These are phyloP conservation scores for Pseudorectes ferrugineus DNA, from an alignment of 2,113 vertebrate genomes.

Conservation along the genomic window DNA sequence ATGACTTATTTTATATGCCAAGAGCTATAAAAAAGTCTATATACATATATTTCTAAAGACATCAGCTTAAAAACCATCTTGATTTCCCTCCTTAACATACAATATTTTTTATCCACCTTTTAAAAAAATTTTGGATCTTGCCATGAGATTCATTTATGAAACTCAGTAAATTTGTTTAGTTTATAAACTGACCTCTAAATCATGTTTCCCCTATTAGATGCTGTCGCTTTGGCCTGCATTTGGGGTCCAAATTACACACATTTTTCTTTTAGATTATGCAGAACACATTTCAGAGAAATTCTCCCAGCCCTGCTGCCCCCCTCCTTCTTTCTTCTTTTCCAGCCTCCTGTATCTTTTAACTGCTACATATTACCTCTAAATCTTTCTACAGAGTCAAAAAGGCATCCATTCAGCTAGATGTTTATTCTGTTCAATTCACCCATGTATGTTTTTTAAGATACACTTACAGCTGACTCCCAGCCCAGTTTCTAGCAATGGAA, in stretches of 20 bases:
- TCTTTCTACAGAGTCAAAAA: slow-evolving; percentile 23
- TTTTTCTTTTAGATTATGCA: slow-evolving; percentile 70
- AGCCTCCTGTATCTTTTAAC: slow-evolving; percentile 4
- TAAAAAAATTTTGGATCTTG: slow-evolving; percentile 67
- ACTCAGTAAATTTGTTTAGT: slow-evolving; percentile 75
- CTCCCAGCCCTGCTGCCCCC: not conserved
- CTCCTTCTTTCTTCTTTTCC: not conserved
- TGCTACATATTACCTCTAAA: slow-evolving; percentile 33
- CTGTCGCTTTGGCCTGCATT: slow-evolving; percentile 57
- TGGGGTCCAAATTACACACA: slow-evolving; percentile 72
- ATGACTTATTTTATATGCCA: slow-evolving; percentile 80
- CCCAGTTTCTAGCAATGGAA: not conserved
- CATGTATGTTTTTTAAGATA: slow-evolving; percentile 9
- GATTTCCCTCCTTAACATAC: slow-evolving; percentile 68
- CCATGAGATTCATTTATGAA: slow-evolving; percentile 73
- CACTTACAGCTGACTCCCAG: not conserved
- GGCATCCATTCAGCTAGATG: not conserved
- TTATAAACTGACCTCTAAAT: slow-evolving; percentile 75
- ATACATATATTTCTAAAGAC: slow-evolving; percentile 73
- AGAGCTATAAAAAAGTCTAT: slow-evolving; percentile 73
- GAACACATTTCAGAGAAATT: slow-evolving; percentile 65
- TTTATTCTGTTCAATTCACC: slow-evolving; percentile 24
- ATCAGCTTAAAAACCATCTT: slow-evolving; percentile 67
- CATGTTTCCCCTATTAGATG: slow-evolving; percentile 72
- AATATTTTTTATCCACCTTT: slow-evolving; percentile 71